Base-by-base conservation (phyloP, 1,140 invertebrate species). In the Hirudo medicinalis region DNA sequence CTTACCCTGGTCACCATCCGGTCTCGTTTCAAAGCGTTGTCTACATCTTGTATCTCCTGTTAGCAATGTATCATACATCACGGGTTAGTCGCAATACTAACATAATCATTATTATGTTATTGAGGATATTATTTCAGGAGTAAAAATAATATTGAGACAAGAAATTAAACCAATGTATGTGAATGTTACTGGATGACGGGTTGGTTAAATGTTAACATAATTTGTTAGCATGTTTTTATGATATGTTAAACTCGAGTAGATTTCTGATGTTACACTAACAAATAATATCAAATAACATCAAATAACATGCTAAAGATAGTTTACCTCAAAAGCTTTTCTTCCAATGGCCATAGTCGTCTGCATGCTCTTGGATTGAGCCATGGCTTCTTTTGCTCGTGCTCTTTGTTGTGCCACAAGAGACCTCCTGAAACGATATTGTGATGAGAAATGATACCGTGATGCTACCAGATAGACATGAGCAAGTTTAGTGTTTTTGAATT, bases 281-380 rank as follows among this genome's bases (percentile, higher is more conserved):
- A 49, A 15, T 49, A 49, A 15, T 49, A 49, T 1, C 11, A 17
- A 49, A 49, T 49, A 49, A 13, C 43, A 49, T 1, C 11, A 17
- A 49, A 49, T 49, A 49, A 13, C 43, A 32, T 25, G 40, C 40
- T 40, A 53, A 29, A 32, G 9, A 69, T 25, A 25, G 25, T 36
- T 68, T 69, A 80, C 79, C 78, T 79, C 76, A 13, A 82, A 60
- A 8, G 80, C 79, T 71, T 77, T 77, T 22, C 76, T 75, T 25
- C 79, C 80, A 17, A 80, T 70, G 11, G 80, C 78, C 54, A 79
- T 75, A 13, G 78, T 77, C 13, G 76, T 78, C 66, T 78, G 76
- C 73, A 74, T 69, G 55, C 54, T 74, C 66, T 74, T 74, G 19
- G 71, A 36, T 53, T 74, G 73, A 1, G 71, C 71, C 36, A 69